phyloP scores from a whole-genome alignment of 2,797 vertebrate species.

The Iguana delicatissima region DNA sequence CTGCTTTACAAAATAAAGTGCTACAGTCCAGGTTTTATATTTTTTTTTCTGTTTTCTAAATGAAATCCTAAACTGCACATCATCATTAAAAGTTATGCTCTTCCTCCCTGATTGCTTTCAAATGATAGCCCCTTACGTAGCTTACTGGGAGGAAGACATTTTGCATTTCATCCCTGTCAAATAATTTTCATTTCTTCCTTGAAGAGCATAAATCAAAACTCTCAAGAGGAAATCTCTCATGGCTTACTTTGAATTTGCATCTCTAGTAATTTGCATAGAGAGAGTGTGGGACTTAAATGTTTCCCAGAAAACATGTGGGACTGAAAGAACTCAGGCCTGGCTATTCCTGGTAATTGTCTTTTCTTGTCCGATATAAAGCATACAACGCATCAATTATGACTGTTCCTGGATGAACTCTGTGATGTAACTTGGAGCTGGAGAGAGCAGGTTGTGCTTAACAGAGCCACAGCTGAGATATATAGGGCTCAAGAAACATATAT shows the following conservation, averaged over 20 bases:
- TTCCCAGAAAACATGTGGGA: conserved; percentile 1
- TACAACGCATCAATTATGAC: neutral
- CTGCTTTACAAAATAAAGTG: neutral
- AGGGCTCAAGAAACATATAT: neutral
- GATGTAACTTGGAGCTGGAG: neutral
- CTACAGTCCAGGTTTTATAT: neutral
- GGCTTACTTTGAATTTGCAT: neutral
- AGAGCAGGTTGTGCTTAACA: neutral
- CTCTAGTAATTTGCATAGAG: neutral
- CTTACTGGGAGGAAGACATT: neutral
- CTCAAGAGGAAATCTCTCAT: neutral
- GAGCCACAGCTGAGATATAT: neutral
- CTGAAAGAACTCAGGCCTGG: neutral
- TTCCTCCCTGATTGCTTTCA: neutral
- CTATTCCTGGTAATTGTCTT: neutral
- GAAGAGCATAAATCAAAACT: neutral
- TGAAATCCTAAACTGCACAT: conserved; percentile 6
- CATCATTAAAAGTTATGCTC: neutral
- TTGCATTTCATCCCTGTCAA: conserved; percentile 18
- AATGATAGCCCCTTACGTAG: conserved; percentile 7
- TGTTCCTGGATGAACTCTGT: neutral
- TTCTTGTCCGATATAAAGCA: neutral
- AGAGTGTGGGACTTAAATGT: neutral
- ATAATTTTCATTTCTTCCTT: conserved; percentile 13
- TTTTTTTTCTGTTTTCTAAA: neutral